Base-by-base conservation (phyloP, 2,888 invertebrate genomes). In the Oscheius sp. region DNA sequence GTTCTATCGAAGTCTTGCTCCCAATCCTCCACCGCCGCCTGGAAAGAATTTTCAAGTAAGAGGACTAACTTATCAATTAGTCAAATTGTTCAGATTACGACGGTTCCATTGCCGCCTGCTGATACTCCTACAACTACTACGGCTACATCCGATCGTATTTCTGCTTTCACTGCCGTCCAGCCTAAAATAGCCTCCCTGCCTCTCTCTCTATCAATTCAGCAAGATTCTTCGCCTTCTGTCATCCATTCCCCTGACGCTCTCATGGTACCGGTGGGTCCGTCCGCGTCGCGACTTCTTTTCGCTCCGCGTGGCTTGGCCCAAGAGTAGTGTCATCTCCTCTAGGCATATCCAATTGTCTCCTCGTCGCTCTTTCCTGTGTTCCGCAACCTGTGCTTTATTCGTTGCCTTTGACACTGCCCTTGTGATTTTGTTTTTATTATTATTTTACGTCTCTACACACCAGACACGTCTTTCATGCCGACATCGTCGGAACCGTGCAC, bases 11-110 rank as follows among this genome's bases (percentile, higher is more conserved):
- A 67, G 71, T 44, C 68, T 79, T 49, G 78, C 73, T 8, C 80
- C 78, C 14, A 74, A 73, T 32, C 81, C 81, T 32, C 74, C 81
- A 57, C 80, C 80, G n/a, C 81, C 81, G 1, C 72, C 75, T 22
- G 81, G 80, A 33, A 72, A 74, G 41, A 78, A 78, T 63, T 77
- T 75, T 68, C 78, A 80, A 73, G 79, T 80, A 33, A 50, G 45
- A 12, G 12, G 5, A 5, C 9, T 33, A 5, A 36, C 22, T 6
- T 1, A 30, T 22, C 26, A n/a, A n/a, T n/a, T n/a, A n/a, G n/a
- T n/a, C n/a, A n/a, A n/a, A n/a, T n/a, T n/a, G n/a, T n/a, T n/a
- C 33, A 72, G 72, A 72, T 72, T 56, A 72, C 72, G 8, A 57
- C 72, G n/a, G 66, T 72, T 28, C 72, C 72, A 6, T 51, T 72